A percentile compares a stretch with the other conserved stretches of the same genome.
These are phyloP conservation scores for Protodeltote pygarga DNA, from an alignment of 2,888 invertebrate species.

Conservation along the genomic window DNA sequence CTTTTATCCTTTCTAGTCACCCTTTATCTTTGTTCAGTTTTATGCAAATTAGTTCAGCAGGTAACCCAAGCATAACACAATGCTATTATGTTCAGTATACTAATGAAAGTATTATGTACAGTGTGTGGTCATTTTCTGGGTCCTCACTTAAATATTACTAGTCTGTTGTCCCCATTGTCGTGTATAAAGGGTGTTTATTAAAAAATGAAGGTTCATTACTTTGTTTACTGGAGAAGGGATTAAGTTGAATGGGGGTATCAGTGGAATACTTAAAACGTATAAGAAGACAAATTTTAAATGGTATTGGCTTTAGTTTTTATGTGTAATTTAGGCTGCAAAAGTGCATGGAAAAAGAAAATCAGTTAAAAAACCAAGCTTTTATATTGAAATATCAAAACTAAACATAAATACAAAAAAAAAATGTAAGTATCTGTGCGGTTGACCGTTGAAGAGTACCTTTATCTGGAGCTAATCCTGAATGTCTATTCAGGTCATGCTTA, in stretches of 20 bases:
- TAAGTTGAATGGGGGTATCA: not conserved
- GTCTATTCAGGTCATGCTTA: no score
- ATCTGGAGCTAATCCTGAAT: no score
- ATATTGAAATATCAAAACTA: no score
- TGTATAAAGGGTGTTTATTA: conserved; percentile 1
- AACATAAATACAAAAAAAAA: no score
- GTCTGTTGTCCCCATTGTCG: conserved; percentile 2
- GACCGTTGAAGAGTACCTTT: no score
- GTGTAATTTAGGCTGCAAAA: no score
- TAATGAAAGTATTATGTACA: conserved; percentile 40
- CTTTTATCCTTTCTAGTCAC: conserved; percentile 22
- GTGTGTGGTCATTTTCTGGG: conserved; percentile 39
- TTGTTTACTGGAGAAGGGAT: not conserved
- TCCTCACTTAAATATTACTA: conserved; percentile 7
- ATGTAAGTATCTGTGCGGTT: no score
- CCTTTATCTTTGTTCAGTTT: conserved; percentile 25
- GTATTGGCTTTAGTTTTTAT: not conserved
- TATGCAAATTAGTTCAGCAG: conserved; percentile 52
- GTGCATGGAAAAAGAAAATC: no score
- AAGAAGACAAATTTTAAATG: not conserved
- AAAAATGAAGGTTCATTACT: conserved; percentile 7
- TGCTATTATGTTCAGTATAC: conserved; percentile 39
- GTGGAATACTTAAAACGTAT: not conserved
- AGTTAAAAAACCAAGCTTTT: no score
- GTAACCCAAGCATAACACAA: conserved; percentile 43